Percentiles rank a stretch among this genome's conserved stretches.
These are phyloP conservation scores for Leptinotarsa tumamoca DNA, from an alignment of 2,888 invertebrate species.

Conservation along the genomic window DNA sequence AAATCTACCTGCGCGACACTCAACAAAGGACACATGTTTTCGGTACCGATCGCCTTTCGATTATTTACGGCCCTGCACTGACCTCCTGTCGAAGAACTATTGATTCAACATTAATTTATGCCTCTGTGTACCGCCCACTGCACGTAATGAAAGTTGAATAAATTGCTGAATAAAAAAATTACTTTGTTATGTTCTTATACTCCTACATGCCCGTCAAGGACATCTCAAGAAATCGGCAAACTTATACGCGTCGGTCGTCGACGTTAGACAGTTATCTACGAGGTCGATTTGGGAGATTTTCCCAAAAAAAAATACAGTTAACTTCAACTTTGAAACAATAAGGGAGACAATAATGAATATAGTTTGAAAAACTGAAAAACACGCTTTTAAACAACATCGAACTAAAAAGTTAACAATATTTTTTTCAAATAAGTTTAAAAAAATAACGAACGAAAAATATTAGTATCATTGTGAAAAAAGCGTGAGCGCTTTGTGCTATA, in stretches of 20 bases:
- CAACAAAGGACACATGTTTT: constrained; percentile 21
- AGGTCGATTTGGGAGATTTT: no score
- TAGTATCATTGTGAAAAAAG: no score
- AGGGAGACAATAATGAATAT: no score
- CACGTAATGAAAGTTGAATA: constrained; percentile 42
- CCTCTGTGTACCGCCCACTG: constrained; percentile 34
- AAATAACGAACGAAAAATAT: no score
- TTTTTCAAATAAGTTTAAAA: no score
- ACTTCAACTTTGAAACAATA: no score
- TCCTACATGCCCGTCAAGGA: constrained; percentile 36
- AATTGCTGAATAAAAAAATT: constrained; percentile 36
- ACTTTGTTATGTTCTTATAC: constrained; percentile 40
- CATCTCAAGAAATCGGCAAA: constrained; percentile 12
- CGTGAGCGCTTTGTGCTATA: no score
- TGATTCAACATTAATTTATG: constrained; percentile 44
- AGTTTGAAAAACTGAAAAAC: no score
- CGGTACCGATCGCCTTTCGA: constrained; percentile 7
- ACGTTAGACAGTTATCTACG: no score
- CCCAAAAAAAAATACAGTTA: no score
- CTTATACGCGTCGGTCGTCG: neutral
- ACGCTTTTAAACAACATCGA: no score
- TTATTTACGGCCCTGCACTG: constrained; percentile 34
- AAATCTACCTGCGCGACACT: constrained; percentile 20
- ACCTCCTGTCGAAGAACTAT: constrained; percentile 39
- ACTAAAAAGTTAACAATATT: no score